Percentiles rank a stretch among this genome's conserved stretches.
These are phyloP conservation scores for Masnerella sp. DNA, from an alignment of 2,888 invertebrate species.

Conservation along the genomic window DNA sequence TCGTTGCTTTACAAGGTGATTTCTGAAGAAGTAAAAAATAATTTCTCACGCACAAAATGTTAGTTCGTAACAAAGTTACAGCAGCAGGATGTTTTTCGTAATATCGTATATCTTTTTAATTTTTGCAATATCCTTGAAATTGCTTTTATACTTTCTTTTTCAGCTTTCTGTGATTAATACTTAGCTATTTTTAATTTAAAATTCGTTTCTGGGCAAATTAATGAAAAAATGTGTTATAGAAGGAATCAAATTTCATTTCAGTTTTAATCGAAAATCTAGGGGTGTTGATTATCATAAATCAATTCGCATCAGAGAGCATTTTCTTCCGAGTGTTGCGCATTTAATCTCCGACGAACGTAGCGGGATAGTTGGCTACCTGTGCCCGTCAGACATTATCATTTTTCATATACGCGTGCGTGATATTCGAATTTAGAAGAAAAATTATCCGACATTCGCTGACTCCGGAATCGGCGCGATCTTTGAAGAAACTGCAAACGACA, in stretches of 20 bases:
- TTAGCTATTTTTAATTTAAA: too few relatives aligned
- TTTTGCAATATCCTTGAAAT: too few relatives aligned
- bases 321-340: background rate
- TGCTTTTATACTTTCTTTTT: too few relatives aligned
- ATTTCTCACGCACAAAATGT: too few relatives aligned
- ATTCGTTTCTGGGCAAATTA: too few relatives aligned
- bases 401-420: background rate
- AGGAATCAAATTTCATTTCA: background rate
- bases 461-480: constrained; percentile 3
- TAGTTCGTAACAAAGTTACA: too few relatives aligned
- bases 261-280: background rate
- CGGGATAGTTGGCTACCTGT: background rate
- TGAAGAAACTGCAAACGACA: constrained; percentile 7
- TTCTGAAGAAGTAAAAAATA: too few relatives aligned
- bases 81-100: too few relatives aligned
- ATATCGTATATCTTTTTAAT: too few relatives aligned
- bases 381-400: background rate
- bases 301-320: background rate
- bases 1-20: too few relatives aligned
- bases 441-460: constrained; percentile 3
- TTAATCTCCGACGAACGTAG: background rate
- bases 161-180: too few relatives aligned
- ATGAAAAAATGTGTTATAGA: too few relatives aligned
- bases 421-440: constrained; percentile 9
- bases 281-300: background rate